These are phyloP conservation scores for Macroramphosus scolopax DNA, from an alignment of 2,797 vertebrate genomes.

Conservation along the genomic window DNA sequence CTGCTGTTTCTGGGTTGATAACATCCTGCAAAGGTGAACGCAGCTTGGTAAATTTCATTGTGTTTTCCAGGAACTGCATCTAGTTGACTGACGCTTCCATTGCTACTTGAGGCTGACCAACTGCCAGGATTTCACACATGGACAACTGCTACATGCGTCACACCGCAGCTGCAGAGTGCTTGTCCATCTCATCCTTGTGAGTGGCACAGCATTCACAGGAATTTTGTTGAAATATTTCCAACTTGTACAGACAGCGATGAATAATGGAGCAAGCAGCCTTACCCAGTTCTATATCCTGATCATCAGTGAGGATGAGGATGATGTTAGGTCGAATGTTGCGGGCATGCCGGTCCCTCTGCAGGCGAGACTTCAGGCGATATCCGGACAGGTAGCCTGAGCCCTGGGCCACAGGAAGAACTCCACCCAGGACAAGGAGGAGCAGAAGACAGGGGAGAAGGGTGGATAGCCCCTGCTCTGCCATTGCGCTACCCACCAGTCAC, in stretches of 20 bases:
- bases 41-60: too few relatives aligned
- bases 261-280: slow-evolving; percentile 48
- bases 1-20: too few relatives aligned
- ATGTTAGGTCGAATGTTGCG: slow-evolving; percentile 98
- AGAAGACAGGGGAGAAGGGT: slow-evolving; percentile 62
- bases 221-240: too few relatives aligned
- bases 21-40: too few relatives aligned
- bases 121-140: too few relatives aligned
- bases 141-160: too few relatives aligned
- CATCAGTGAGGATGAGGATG: slow-evolving; percentile 96
- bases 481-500: slow-evolving; percentile 59
- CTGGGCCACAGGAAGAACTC: slow-evolving; percentile 75
- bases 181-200: too few relatives aligned
- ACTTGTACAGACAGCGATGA: slow-evolving; percentile 15
- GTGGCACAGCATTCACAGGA: too few relatives aligned
- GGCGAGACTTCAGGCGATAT: slow-evolving; percentile 87
- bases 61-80: too few relatives aligned
- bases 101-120: too few relatives aligned
- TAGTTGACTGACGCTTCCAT: too few relatives aligned
- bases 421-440: slow-evolving; percentile 66
- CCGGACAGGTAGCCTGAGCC: slow-evolving; percentile 84
- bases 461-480: slow-evolving; percentile 78
- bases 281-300: slow-evolving; percentile 98
- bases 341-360: slow-evolving; percentile 88
- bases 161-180: too few relatives aligned